phyloP scores from a whole-genome alignment of 2,797 vertebrate genomes.

The Parambassis ranga region DNA sequence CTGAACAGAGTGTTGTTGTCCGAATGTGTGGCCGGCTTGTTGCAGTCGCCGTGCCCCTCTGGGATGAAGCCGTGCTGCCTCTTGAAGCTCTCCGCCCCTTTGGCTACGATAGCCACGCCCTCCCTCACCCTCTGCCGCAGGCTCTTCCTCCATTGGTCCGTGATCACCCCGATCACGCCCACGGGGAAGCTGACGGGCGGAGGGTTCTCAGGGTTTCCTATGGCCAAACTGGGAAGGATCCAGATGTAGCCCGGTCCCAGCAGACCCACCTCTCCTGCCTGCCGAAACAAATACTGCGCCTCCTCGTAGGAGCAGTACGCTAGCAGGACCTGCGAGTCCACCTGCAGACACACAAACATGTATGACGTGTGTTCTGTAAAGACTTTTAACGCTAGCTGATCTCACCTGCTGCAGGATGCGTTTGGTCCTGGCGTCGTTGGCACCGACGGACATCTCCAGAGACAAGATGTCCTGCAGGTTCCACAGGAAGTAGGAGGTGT shows the following conservation, averaged over 20 bases:
- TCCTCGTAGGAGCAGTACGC: constrained; percentile 94
- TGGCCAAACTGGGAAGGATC: constrained; percentile 90
- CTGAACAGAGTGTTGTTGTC: constrained; percentile 88
- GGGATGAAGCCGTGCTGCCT: constrained; percentile 85
- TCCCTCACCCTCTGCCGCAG: constrained; percentile 93
- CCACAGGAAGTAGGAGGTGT: constrained; percentile 93
- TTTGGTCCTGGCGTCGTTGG: constrained; percentile 81
- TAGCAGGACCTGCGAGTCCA: constrained; percentile 93
- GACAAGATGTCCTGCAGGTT: constrained; percentile 90
- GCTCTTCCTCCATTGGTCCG: constrained; percentile 95
- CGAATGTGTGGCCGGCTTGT: constrained; percentile 62
- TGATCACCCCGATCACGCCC: constrained; percentile 93
- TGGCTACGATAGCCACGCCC: constrained; percentile 92
- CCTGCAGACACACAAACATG: constrained; percentile 43
- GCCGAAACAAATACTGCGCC: constrained; percentile 89
- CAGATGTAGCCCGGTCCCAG: constrained; percentile 94
- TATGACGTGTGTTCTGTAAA: no score
- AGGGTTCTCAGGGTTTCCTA: constrained; percentile 90
- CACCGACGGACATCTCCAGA: constrained; percentile 90
- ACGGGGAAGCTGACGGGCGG: constrained; percentile 90
- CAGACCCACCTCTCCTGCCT: constrained; percentile 89
- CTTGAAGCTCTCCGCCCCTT: constrained; percentile 90
- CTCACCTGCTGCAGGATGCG: constrained; percentile 88
- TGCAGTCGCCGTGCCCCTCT: constrained; percentile 86
- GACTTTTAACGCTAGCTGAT: not conserved